Evolutionary conservation across 1,140 invertebrate species (phyloP), one percentile per base, ranked within the genome.

Genomic region (Dinoponera quadriceps): DNA sequence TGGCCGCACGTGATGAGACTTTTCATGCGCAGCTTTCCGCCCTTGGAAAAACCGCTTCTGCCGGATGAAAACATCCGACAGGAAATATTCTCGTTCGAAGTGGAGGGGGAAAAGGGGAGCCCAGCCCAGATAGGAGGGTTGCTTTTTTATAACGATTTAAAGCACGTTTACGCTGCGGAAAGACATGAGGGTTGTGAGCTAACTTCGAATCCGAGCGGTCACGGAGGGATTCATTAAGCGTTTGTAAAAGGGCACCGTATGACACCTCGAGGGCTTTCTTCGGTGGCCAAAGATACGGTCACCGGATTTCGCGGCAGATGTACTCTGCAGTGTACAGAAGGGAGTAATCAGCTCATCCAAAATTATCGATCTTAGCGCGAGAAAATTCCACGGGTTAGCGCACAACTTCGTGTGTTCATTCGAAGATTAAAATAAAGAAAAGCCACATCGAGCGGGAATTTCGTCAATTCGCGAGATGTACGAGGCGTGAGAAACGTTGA

Each of bases 21-120:
- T 91, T 91, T 85, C 73, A 65, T 71, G 72, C 29, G 25, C 57
- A 72, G 81, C 87, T 88, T 91, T 85, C 82, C 83, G 51, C 65
- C 65, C 57, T 22, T 63, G 51, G 66, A 84, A 73, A 75, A 77
- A 22, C 55, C 59, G 51, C 60, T 73, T 59, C 62, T 78, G 78
- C 51, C 81, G 75, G 80, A 71, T 87, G 86, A 80, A 88, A 89
- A 88, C 71, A 78, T 85, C 71, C 65, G 85, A 89, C 90, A 90
- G 91, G 88, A 91, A 91, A 69, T 60, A 75, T 77, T 49, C 49
- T 20, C 25, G 57, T 3, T 44, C 38, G 11, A 44, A 44, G 38
- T 57, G 25, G 49, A 84, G 81, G 68, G 69, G 71, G 72, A 49
- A 11, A 11, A 44, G 38, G 38, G 38, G 11, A 9, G 3, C n/a